Evolutionary conservation across 2,113 vertebrate genomes (phyloP), one percentile per base, ranked within the genome.

Genomic region (Lepus timidus): DNA sequence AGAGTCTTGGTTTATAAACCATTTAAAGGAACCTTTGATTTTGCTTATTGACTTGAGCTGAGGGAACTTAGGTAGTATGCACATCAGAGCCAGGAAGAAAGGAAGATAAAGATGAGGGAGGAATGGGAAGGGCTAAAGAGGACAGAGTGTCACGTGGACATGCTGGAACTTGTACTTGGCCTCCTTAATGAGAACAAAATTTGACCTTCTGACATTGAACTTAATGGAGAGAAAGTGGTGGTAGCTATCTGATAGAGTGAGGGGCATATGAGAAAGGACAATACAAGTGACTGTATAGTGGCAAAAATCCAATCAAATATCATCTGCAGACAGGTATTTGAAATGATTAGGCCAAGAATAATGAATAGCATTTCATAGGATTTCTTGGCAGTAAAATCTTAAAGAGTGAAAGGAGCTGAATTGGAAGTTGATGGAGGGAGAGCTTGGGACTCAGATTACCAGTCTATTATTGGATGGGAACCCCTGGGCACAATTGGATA

Each of bases 121-220:
- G 44, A 22, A 29, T 3, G 6, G 7, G 20, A 19, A 27, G 23
- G 3, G 11, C 3, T 64, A 16, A 27, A 44, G 20, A 22, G 14
- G 3, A 11, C 17, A 83, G 29, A 10, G 10, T 90, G 52, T 14
- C 22, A 6, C 4, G 1, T 22, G 25, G 44, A 61, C 9, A 64
- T 11, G 1, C 68, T 68, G 6, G 44, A 22, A 3, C 19, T 90
- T 79, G 14, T 44, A 52, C 8, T 14, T 83, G 22, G 13, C 33
- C 33, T 86, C 22, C 49, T 70, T 82, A n/a, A 80, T 39, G 49
- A 71, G 61, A 91, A 79, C 25, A 94, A 39, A 65, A 85, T 33
- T 85, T 88, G 73, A 52, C 22, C 22, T 83, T 64, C 64, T 27
- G 44, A 78, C 33, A 36, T 9, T n/a, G 16, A 93, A 17, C 39